Evolutionary conservation across 1,140 invertebrate genomes (phyloP), one percentile per base, ranked within the genome.

Genomic region (Pseudomyrmex dendroicus): DNA sequence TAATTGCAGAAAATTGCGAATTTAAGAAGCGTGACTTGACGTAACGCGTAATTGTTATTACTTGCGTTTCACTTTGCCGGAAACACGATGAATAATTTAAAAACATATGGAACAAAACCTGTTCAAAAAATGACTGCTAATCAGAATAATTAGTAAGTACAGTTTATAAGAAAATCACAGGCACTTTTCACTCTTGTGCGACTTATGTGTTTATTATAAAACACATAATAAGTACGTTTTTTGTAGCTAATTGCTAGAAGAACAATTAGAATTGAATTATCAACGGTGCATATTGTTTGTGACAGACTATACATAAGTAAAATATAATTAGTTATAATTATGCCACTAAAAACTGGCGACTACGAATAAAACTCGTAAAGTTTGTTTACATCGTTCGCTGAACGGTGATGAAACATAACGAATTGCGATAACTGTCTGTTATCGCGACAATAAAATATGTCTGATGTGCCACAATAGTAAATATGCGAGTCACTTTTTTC

Each of bases 191-290:
- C 20, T 9, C 22, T 25, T 22, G 52, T 13, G 22, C 4, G 54
- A 70, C 22, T 13, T 15, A 10, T 70, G 52, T 70, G 54, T 70
- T 70, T 35, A 70, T 70, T 25, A 5, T 17, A 62, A 22, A 22
- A 2, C 22, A 70, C 13, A 2, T 15, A 35, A 35, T 0, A 7
- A 35, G 35, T 35, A 5, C n/a, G 12, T 15, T 70, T n/a, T 70
- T 54, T 9, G 2, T 35, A 54, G 9, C 25, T 25, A 7, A 70
- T 25, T 22, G 15, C 54, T 15, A 54, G 54, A 7, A 35, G 5
- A 35, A 35, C 3, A 35, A 35, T 35, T 35, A 35, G 52, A 62
- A 62, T 62, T 13, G 22, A 62, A 62, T 62, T 62, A 25, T 62
- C 59, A 25, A 62, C 59, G 13, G 22, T 62, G 22, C 25, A 3